phyloP scores from a whole-genome alignment of 2,797 vertebrate genomes.

The Alfaro cultratus region DNA sequence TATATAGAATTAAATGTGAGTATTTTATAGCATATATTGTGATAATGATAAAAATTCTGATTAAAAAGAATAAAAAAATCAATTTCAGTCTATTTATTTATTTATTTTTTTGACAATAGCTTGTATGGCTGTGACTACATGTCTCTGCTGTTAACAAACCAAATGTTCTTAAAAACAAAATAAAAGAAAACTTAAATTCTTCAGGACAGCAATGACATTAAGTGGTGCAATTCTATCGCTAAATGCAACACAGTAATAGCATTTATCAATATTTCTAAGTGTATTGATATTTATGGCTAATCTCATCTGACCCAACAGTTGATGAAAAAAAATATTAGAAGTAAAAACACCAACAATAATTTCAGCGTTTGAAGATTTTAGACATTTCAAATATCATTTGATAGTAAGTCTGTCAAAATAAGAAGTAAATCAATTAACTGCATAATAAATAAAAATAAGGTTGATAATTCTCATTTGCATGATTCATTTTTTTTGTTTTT shows the following conservation, averaged over 20 bases:
- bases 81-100: neutral
- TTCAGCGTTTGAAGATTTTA: neutral
- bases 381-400: neutral
- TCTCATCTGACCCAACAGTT: neutral
- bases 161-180: neutral
- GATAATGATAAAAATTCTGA: neutral
- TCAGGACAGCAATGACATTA: neutral
- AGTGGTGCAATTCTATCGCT: neutral
- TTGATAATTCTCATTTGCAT: too few relatives aligned
- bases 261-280: neutral
- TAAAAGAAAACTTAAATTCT: neutral
- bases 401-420: neutral
- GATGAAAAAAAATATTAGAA: neutral
- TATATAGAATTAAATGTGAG: neutral
- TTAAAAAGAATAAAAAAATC: neutral
- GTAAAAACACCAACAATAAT: neutral
- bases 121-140: neutral
- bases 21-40: neutral
- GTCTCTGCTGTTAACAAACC: neutral
- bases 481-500: too few relatives aligned
- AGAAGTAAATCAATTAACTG: neutral
- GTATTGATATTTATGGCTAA: neutral
- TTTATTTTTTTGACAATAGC: neutral
- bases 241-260: neutral
- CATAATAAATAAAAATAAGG: too few relatives aligned